Evolutionary conservation across 2,888 invertebrate genomes (phyloP).

Genomic region (Philopedon plagiatum): DNA sequence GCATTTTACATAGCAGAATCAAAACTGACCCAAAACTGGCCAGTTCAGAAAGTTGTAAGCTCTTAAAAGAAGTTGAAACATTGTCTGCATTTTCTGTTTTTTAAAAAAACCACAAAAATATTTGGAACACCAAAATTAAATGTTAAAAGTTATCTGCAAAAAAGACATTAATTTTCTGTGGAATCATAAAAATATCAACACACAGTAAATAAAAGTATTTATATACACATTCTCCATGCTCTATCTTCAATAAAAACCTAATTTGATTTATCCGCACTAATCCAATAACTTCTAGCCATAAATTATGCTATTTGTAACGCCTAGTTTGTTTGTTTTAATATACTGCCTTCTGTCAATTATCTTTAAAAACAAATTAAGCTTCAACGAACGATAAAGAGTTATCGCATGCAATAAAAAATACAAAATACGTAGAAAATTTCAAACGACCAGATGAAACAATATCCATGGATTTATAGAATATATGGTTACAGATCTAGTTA

Average conservation of each 20-base stretch:
- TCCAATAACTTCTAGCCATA: slow-evolving; percentile 43
- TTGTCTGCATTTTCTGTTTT: no score
- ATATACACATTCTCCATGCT: slow-evolving; percentile 29
- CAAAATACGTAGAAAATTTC: no score
- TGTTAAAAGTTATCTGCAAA: no score
- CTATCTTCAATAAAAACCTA: slow-evolving; percentile 27
- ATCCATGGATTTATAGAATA: neutral
- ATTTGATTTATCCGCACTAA: slow-evolving; percentile 43
- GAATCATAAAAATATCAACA: neutral
- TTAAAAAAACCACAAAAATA: no score
- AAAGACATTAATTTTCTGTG: neutral
- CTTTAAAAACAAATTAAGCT: slow-evolving; percentile 42
- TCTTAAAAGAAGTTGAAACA: no score
- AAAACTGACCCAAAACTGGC: no score
- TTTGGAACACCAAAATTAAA: no score
- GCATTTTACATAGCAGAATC: no score
- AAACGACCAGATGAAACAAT: no score
- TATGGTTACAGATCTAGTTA: no score
- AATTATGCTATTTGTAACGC: slow-evolving; percentile 44
- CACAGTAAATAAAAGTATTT: neutral
- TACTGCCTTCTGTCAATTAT: slow-evolving; percentile 44
- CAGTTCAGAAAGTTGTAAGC: no score
- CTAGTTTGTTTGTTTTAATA: slow-evolving; percentile 47
- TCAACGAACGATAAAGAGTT: slow-evolving; percentile 24
- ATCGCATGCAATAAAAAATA: neutral